Evolutionary conservation across 2,888 invertebrate genomes (phyloP), one percentile per base, ranked within the genome.

Genomic region (Orchestes rusci): DNA sequence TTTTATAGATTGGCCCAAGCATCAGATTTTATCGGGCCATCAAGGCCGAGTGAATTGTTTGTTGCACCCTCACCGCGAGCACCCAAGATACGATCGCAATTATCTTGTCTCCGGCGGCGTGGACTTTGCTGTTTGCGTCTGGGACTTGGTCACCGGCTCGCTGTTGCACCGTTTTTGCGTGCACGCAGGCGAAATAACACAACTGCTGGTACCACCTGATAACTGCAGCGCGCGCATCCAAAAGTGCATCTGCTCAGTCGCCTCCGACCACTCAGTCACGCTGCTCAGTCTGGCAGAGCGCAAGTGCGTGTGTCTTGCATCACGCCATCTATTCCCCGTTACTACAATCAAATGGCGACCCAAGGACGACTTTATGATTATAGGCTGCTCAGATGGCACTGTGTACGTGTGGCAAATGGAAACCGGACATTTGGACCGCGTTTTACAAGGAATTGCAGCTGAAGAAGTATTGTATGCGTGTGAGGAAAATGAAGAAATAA

Each of bases 401-500:
- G 95, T 97, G 2, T 96, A 95, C 68, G 94, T 99, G 1, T 99
- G 99, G 99, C 97, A 99, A 74, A 97, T 99, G 95, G 99, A 99
- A 71, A 99, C 97, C 2, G 95, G 95, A 0, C 94, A 96, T 64
- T 70, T 99, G 58, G 97, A 99, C 67, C 77, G 97, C 37, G 95
- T 99, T 7, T 72, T 96, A 1, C 93, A 95, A 65, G 96, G 92
- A 34, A 87, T 95, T 71, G 82, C 91, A 47, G 96, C 95, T 0
- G 95, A 96, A 64, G 96, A 99, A 65, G 94, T 99, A 3, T 69
- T 99, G 37, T 82, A 83, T 39, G 97, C 97, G 1, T 97, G 96
- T 61, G 94, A 96, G 62, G 90, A 91, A 62, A 80, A 84, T 59
- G 75, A 86, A 49, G 78, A 80, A 0, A 67, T 77, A 36, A 72